Base-by-base conservation (phyloP, 2,113 vertebrate genomes). In the Strix uralensis region DNA sequence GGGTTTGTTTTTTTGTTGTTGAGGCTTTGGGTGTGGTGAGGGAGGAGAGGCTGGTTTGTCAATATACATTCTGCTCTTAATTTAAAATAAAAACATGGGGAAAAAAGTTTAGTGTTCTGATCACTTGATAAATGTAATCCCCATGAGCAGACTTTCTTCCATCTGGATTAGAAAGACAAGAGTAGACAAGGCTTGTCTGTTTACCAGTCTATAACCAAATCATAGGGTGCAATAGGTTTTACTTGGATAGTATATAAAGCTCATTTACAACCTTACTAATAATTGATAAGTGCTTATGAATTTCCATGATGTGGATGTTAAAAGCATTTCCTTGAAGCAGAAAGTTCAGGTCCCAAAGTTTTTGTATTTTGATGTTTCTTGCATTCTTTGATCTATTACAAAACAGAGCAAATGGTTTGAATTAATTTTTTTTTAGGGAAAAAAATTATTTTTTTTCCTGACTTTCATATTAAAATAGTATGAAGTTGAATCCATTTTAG, bases 21-120 rank as follows among this genome's bases (percentile, higher is more conserved):
- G 22, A 19, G 3, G 1, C 23, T 59, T 86, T 22, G 52, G 46
- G 21, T 14, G 10, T 46, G 46, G 46, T 19, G 19, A 21, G 46
- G 46, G 10, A 21, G 46, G 19, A 21, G 46, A 47, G 46, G 46
- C 46, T 19, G 46, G 13, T 42, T 42, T 42, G 40, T 42, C 26
- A 16, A 9, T 55, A 23, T 32, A 27, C 0, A 0, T 51, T 87
- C 51, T 74, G 15, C n/a, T 59, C 17, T 71, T 71, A 2, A 0
- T 58, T 89, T 38, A 38, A 49, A 84, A 62, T 2, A 75, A 88
- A 90, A 95, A 38, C 3, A 10, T 7, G 10, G 11, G 10, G 7
- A 7, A 23, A 71, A 73, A 54, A 52, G 7, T 7, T 72, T 32
- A 38, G 12, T 46, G 5, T 70, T 85, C 51, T 81, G 36, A 13